Conservation (phyloP, 2,888 invertebrate species). For the Dusona sp. region DNA sequence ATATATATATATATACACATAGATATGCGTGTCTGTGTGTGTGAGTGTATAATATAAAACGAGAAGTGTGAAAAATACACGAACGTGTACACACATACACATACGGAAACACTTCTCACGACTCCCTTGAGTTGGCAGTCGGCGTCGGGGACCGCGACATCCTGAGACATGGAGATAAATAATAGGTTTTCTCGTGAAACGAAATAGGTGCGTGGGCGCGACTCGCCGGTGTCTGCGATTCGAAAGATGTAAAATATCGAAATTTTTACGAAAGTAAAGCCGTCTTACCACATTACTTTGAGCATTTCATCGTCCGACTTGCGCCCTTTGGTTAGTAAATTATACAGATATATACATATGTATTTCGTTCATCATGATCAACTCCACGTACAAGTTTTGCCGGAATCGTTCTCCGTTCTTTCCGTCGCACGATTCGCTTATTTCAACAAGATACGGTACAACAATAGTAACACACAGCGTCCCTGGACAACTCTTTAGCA, state of each 20-base stretch:
- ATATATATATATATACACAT: no score
- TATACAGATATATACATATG: not conserved
- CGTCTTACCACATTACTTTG: not conserved
- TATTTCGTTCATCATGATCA: slow-evolving; percentile 2
- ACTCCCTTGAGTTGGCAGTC: slow-evolving; percentile 76
- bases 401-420: slow-evolving; percentile 16
- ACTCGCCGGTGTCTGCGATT: slow-evolving; percentile 80
- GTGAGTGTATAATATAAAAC: slow-evolving; percentile 32
- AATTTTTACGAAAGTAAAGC: slow-evolving; percentile 62
- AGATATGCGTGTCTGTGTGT: not conserved
- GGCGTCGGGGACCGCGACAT: slow-evolving; percentile 72
- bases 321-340: not conserved
- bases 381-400: slow-evolving; percentile 2
- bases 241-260: slow-evolving; percentile 75
- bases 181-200: slow-evolving; percentile 71
- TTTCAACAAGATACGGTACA: not conserved
- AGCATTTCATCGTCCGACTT: not conserved
- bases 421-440: slow-evolving; percentile 2
- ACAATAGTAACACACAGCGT: not conserved
- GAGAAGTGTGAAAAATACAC: slow-evolving; percentile 43
- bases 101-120: slow-evolving; percentile 42
- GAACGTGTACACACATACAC: slow-evolving; percentile 4
- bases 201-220: slow-evolving; percentile 79
- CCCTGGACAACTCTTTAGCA: not conserved
- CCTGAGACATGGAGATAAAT: slow-evolving; percentile 81